These are phyloP conservation scores for Ligdia adustata DNA, from an alignment of 2,888 invertebrate genomes.

Conservation along the genomic window DNA sequence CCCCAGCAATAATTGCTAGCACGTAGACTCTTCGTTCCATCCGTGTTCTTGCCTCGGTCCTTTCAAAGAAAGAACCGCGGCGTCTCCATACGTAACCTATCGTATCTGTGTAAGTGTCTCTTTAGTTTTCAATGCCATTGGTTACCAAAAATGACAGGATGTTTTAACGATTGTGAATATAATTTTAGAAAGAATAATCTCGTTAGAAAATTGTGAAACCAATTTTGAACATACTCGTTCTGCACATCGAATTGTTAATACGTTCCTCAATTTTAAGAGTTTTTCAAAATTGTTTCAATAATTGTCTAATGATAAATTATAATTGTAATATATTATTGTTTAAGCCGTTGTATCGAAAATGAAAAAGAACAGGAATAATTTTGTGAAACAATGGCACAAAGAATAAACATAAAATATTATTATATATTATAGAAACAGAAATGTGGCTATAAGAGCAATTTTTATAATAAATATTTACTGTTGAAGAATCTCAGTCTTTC, in stretches of 20 bases:
- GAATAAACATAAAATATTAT: constrained; percentile 81
- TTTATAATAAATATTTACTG: constrained; percentile 85
- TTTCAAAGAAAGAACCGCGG: constrained; percentile 67
- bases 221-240: constrained; percentile 64
- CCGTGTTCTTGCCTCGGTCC: constrained; percentile 62
- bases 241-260: constrained; percentile 82
- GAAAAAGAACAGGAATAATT: constrained; percentile 84
- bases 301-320: constrained; percentile 77
- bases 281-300: constrained; percentile 71
- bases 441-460: constrained; percentile 84
- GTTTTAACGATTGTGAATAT: constrained; percentile 80
- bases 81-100: constrained; percentile 76
- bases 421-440: constrained; percentile 84
- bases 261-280: constrained; percentile 71
- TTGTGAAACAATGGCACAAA: constrained; percentile 84
- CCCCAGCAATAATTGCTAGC: constrained; percentile 71
- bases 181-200: constrained; percentile 72
- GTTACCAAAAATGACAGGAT: constrained; percentile 84
- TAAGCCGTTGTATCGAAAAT: constrained; percentile 83
- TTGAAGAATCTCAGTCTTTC: constrained; percentile 75
- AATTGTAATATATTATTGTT: constrained; percentile 82
- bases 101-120: constrained; percentile 68
- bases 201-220: constrained; percentile 69
- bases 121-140: constrained; percentile 80
- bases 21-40: constrained; percentile 56